Percentiles rank a stretch among this genome's conserved stretches.
These are phyloP conservation scores for Chelonoidis abingdonii DNA, from an alignment of 2,113 vertebrate genomes.

Conservation along the genomic window DNA sequence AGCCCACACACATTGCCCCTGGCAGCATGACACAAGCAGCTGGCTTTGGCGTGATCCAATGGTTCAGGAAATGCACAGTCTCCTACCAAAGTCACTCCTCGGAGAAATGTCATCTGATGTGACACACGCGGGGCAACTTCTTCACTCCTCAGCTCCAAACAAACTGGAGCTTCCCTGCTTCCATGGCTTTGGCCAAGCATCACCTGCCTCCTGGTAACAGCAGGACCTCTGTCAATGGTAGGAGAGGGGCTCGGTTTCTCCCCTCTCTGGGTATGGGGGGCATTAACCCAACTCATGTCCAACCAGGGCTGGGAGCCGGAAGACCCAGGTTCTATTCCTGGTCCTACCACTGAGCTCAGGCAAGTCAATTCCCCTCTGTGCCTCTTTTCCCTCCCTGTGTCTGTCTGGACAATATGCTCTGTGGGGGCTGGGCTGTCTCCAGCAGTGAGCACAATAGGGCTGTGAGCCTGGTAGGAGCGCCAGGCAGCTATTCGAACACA, in stretches of 20 bases:
- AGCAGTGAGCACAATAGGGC: background rate
- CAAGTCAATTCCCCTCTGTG: no score
- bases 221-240: background rate
- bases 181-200: background rate
- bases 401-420: background rate
- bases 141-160: background rate
- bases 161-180: accelerated
- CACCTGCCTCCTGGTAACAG: background rate
- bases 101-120: background rate
- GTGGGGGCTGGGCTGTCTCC: background rate
- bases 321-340: no score
- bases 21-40: background rate
- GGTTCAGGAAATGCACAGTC: background rate
- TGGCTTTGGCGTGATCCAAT: background rate
- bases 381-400: no score
- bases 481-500: no score
- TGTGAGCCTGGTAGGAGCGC: no score
- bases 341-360: no score
- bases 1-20: conserved; percentile 29
- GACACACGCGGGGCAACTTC: background rate
- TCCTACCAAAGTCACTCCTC: background rate
- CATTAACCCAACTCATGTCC: background rate
- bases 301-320: no score
- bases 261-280: background rate
- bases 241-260: background rate